phyloP scores from a whole-genome alignment of 1,140 invertebrate genomes.

The Bathynomus jamesi region DNA sequence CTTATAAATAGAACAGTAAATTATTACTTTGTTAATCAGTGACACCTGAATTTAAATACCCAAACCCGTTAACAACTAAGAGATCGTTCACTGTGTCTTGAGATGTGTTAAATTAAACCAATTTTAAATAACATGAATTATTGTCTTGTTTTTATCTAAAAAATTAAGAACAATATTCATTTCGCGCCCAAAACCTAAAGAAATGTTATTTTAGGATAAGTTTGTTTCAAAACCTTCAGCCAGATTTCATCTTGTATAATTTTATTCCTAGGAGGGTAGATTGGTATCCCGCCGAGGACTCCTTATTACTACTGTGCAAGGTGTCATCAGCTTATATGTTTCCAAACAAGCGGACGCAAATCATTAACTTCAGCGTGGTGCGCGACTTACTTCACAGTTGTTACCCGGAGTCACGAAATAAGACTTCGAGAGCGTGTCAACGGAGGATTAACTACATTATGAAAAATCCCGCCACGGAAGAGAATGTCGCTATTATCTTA shows the following conservation, averaged over 20 bases:
- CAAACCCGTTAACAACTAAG: too few relatives aligned
- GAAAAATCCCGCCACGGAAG: conserved; percentile 51
- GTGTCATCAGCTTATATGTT: conserved; percentile 57
- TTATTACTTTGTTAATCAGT: too few relatives aligned
- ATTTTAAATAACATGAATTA: too few relatives aligned
- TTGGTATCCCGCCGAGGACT: conserved; percentile 57
- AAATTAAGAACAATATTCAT: too few relatives aligned
- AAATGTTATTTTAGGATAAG: neutral
- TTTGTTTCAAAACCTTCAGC: neutral
- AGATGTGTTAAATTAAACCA: too few relatives aligned
- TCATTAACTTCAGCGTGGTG: conserved; percentile 48
- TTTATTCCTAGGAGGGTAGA: conserved; percentile 45
- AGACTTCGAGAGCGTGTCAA: conserved; percentile 61
- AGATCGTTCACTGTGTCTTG: too few relatives aligned
- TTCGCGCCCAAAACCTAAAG: too few relatives aligned
- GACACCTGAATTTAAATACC: too few relatives aligned
- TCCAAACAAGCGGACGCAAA: conserved; percentile 48
- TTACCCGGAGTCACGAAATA: conserved; percentile 50
- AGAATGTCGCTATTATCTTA: conserved; percentile 53
- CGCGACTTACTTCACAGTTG: conserved; percentile 55
- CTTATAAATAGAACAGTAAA: too few relatives aligned
- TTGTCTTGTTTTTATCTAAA: too few relatives aligned
- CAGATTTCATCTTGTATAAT: neutral
- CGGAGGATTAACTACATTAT: conserved; percentile 56
- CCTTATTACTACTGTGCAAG: conserved; percentile 57